A percentile compares a stretch with the other conserved stretches of the same genome.
Evolutionary conservation across 1,140 invertebrate genomes (phyloP).

Genomic region (Wasmannia auropunctata): DNA sequence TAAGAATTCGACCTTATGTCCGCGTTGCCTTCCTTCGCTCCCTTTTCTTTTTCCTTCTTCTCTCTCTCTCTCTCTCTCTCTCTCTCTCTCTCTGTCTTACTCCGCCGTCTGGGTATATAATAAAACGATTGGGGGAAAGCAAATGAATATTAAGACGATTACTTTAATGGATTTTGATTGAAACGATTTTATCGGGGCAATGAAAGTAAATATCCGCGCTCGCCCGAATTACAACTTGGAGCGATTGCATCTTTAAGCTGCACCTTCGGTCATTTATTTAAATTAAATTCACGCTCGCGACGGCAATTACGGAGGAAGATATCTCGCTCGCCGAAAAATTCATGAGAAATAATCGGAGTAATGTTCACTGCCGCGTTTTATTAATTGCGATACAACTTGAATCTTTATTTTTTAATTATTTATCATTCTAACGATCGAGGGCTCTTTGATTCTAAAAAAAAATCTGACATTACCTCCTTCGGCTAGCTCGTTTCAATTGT

Average conservation of each 20-base stretch:
- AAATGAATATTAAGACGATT: conserved; percentile 62
- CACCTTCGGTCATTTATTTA: conserved; percentile 40
- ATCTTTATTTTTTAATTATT: conserved; percentile 12
- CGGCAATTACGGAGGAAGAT: conserved; percentile 15
- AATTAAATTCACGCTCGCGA: conserved; percentile 40
- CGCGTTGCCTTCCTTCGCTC: conserved; percentile 23
- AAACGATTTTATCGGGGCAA: conserved; percentile 40
- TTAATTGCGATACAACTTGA: conserved; percentile 8
- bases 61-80: not conserved
- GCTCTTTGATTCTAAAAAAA: not conserved
- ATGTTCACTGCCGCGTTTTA: conserved; percentile 10
- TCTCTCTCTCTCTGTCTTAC: not conserved
- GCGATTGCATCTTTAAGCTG: conserved; percentile 36
- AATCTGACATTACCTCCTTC: not conserved
- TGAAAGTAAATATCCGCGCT: conserved; percentile 49
- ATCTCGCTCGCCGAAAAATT: conserved; percentile 7
- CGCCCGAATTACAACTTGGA: conserved; percentile 39
- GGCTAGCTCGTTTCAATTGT: not conserved
- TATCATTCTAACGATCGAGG: not conserved
- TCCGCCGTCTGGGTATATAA: conserved; percentile 41
- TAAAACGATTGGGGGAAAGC: conserved; percentile 54
- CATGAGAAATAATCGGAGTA: not conserved
- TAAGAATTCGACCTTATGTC: conserved; percentile 60
- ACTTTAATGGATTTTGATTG: conserved; percentile 64
- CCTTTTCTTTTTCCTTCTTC: too few relatives aligned